Evolutionary conservation across 1,140 invertebrate species (phyloP).

Genomic region (Habropoda laboriosa): DNA sequence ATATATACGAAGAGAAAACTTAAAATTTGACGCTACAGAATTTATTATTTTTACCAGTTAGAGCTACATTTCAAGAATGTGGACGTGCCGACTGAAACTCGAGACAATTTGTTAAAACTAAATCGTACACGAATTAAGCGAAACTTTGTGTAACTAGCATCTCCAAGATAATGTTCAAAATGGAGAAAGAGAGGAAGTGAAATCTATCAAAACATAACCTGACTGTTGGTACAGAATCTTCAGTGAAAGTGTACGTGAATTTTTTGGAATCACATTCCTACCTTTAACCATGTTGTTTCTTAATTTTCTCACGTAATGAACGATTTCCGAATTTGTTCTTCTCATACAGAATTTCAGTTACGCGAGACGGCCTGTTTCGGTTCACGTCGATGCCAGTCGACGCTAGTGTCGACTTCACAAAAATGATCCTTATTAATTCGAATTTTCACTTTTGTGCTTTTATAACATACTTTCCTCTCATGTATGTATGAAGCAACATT

Average conservation of each 20-base stretch:
- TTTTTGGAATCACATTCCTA: constrained; percentile 23
- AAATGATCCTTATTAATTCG: constrained; percentile 19
- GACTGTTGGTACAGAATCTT: constrained; percentile 11
- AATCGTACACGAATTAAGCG: not conserved
- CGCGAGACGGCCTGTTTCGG: not conserved
- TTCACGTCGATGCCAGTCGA: not conserved
- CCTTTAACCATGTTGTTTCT: constrained; percentile 51
- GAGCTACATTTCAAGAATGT: not conserved
- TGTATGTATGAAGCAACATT: not conserved
- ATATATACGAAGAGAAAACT: not conserved
- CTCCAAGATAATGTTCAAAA: constrained; percentile 52
- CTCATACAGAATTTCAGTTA: constrained; percentile 43
- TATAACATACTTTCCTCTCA: not conserved
- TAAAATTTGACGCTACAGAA: not conserved
- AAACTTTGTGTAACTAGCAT: not conserved
- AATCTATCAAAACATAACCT: constrained; percentile 66
- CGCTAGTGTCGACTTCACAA: not conserved
- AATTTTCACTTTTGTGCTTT: not conserved
- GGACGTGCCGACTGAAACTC: not conserved
- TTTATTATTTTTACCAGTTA: not conserved
- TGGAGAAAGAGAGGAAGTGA: constrained; percentile 46
- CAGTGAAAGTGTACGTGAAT: constrained; percentile 44
- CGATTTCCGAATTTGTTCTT: constrained; percentile 16
- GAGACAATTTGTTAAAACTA: not conserved
- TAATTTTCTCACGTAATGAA: not conserved